Evolutionary conservation across 1,140 invertebrate species (phyloP).

Genomic region (Pseudobourletiella spinata): DNA sequence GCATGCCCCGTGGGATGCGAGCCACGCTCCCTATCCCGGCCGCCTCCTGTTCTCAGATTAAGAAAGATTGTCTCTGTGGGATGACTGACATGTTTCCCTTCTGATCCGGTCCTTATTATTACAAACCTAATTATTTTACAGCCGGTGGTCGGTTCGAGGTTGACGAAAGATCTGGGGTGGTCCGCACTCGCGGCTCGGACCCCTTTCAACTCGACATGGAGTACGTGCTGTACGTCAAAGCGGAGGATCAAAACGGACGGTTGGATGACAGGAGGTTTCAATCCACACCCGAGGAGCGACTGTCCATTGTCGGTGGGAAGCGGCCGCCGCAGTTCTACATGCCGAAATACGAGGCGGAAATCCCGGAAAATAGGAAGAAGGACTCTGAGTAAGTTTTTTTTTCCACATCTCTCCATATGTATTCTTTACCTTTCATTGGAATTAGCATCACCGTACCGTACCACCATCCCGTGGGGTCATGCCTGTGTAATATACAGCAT

Average conservation of each 20-base stretch:
- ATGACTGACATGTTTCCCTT: constrained; percentile 12
- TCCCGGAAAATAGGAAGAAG: constrained; percentile 91
- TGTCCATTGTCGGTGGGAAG: constrained; percentile 88
- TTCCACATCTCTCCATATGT: too few relatives aligned
- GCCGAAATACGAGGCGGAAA: constrained; percentile 84
- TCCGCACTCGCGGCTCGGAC: constrained; percentile 80
- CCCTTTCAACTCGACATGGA: constrained; percentile 92
- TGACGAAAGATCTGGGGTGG: constrained; percentile 83
- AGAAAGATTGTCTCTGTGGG: constrained; percentile 13
- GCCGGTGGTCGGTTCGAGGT: constrained; percentile 73
- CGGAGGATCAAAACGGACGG: constrained; percentile 87
- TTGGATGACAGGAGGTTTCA: constrained; percentile 79
- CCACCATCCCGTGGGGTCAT: too few relatives aligned
- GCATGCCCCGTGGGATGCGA: too few relatives aligned
- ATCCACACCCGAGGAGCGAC: constrained; percentile 77
- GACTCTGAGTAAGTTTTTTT: constrained; percentile 89
- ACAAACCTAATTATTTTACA: constrained; percentile 37
- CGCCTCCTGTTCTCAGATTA: too few relatives aligned
- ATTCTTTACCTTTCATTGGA: too few relatives aligned
- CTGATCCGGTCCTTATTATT: constrained; percentile 2
- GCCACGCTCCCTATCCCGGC: too few relatives aligned
- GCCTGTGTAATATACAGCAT: too few relatives aligned
- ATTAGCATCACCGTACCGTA: too few relatives aligned
- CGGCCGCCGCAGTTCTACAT: constrained; percentile 89
- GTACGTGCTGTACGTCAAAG: constrained; percentile 89